phyloP scores from a whole-genome alignment of 2,113 vertebrate genomes.

The Tragelaphus scriptus region DNA sequence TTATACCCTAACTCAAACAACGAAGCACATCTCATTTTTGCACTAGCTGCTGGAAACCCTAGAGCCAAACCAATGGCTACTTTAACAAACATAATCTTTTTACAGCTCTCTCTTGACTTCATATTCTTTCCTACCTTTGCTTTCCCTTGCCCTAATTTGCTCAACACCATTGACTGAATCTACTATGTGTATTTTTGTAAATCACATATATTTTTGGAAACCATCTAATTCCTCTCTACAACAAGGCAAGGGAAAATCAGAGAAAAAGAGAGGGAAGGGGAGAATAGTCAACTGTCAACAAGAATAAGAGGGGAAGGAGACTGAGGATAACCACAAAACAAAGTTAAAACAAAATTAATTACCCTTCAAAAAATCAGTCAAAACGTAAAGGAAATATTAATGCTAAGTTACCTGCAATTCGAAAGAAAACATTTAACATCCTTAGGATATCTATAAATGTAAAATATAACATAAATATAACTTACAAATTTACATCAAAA shows the following conservation, averaged over 20 bases:
- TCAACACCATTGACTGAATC: background rate
- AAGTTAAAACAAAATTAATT: background rate
- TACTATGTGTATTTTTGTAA: constrained; percentile 10
- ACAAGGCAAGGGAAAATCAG: background rate
- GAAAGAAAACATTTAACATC: background rate
- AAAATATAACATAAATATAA: constrained; percentile 10
- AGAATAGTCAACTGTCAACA: background rate
- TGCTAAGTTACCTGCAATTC: background rate
- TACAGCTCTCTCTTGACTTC: background rate
- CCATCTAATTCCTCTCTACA: constrained; percentile 6
- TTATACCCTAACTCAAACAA: constrained; percentile 31
- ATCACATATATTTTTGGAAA: background rate
- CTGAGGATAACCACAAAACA: background rate
- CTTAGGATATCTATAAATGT: background rate
- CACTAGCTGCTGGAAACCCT: background rate
- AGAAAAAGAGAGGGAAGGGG: background rate
- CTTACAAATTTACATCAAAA: background rate
- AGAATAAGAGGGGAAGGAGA: background rate
- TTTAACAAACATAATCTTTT: background rate
- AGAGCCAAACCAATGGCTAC: background rate
- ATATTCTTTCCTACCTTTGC: background rate
- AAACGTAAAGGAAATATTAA: constrained; percentile 1
- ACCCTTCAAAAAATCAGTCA: background rate
- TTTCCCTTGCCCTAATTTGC: background rate
- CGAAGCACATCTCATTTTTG: background rate